Conservation (phyloP, 2,113 vertebrate genomes). For the Oreotragus oreotragus region DNA sequence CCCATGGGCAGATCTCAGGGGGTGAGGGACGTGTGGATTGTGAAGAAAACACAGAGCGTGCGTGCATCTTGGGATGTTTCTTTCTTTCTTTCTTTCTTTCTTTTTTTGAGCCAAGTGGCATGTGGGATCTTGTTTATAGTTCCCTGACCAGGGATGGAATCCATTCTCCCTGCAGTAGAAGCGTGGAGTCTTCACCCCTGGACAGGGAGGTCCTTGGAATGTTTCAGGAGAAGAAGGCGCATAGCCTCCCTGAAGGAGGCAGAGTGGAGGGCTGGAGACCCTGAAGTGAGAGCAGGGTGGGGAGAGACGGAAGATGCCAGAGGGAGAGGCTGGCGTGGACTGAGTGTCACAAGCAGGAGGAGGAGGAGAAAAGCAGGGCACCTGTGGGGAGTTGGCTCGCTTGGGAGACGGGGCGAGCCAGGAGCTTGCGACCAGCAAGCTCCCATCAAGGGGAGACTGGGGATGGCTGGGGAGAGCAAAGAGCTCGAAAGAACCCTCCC, state of each 20-base stretch:
- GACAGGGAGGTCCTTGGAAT: background rate
- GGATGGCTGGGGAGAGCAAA: background rate
- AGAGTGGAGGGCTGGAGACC: background rate
- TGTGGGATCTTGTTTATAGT: background rate
- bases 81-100: background rate
- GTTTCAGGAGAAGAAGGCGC: background rate
- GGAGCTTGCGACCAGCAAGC: background rate
- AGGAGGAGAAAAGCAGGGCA: background rate
- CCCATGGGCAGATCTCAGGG: background rate
- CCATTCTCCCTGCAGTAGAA: background rate
- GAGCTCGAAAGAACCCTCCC: background rate
- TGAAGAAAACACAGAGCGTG: background rate
- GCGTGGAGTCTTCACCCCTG: background rate
- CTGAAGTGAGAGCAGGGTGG: background rate
- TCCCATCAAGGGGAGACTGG: background rate
- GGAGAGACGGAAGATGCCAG: background rate
- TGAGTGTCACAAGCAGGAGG: background rate
- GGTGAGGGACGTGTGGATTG: background rate
- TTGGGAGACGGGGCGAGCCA: background rate
- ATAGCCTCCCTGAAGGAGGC: background rate
- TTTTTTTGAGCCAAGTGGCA: background rate
- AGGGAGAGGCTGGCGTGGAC: background rate
- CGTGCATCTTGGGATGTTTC: background rate
- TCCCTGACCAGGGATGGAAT: background rate
- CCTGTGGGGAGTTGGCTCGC: accelerated